These are phyloP conservation scores for Andrena bicolor DNA, from an alignment of 2,888 invertebrate genomes.

Conservation along the genomic window DNA sequence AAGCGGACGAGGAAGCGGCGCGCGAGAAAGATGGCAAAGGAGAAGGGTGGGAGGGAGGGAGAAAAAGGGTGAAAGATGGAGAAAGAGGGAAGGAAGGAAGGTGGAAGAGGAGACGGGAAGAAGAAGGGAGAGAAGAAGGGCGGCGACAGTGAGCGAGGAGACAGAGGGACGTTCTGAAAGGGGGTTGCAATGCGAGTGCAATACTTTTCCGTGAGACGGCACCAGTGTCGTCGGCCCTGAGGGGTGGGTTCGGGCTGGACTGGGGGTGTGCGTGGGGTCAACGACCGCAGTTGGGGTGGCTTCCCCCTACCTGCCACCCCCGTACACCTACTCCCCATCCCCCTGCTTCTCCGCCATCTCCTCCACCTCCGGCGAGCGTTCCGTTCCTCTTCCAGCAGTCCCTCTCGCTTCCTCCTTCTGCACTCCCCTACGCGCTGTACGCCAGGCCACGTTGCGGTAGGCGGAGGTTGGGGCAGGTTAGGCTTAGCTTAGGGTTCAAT, in stretches of 20 bases:
- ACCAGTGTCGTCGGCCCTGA: conserved; percentile 82
- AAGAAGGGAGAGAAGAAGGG: conserved; percentile 23
- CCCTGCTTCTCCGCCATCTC: conserved; percentile 12
- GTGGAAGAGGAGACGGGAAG: not conserved
- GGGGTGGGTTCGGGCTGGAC: conserved; percentile 80
- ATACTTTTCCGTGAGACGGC: conserved; percentile 83
- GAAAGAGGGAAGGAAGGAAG: conserved; percentile 7
- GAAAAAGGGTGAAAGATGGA: conserved; percentile 21
- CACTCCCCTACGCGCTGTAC: conserved; percentile 63
- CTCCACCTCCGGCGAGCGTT: conserved; percentile 19
- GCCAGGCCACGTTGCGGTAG: conserved; percentile 76
- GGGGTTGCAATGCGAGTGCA: conserved; percentile 78
- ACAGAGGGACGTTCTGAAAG: conserved; percentile 75
- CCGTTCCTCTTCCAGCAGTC: conserved; percentile 42
- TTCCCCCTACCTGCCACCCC: conserved; percentile 78
- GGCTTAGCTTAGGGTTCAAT: conserved; percentile 83
- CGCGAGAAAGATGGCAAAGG: conserved; percentile 6
- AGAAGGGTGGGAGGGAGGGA: conserved; percentile 3
- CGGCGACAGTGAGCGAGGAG: conserved; percentile 48
- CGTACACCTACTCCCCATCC: conserved; percentile 60
- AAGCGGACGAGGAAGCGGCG: not conserved
- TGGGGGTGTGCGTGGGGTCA: conserved; percentile 82
- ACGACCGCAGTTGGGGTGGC: conserved; percentile 83
- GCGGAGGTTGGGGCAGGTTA: conserved; percentile 83
- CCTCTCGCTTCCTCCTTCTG: conserved; percentile 51